These are phyloP conservation scores for Chlamydotis undulata DNA, from an alignment of 2,113 vertebrate species.

Conservation along the genomic window DNA sequence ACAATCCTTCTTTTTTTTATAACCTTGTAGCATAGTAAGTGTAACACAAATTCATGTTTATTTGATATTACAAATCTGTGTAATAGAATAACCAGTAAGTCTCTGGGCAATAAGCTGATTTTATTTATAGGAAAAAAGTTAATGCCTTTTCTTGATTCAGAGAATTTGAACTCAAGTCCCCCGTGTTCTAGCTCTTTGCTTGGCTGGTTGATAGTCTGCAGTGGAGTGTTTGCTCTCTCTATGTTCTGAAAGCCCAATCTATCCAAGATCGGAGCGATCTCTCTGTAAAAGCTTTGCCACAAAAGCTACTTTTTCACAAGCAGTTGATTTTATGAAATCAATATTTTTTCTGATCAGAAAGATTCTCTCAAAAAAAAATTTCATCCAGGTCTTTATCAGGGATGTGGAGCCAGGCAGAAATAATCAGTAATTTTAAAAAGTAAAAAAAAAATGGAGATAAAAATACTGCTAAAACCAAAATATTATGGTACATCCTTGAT, in stretches of 20 bases:
- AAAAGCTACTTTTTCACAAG: not conserved
- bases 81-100: not conserved
- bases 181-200: not conserved
- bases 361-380: not conserved
- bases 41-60: not conserved
- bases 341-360: not conserved
- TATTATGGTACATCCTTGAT: not conserved
- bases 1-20: not conserved
- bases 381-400: not conserved
- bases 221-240: not conserved
- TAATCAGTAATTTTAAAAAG: not conserved
- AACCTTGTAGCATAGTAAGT: not conserved
- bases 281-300: not conserved
- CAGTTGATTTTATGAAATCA: not conserved
- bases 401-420: not conserved
- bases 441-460: not conserved
- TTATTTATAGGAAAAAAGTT: not conserved
- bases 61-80: not conserved
- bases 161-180: not conserved
- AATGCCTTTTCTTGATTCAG: not conserved
- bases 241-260: not conserved
- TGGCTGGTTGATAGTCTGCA: not conserved
- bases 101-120: not conserved
- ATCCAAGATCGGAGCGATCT: not conserved
- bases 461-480: not conserved